Base-by-base conservation (phyloP, 2,113 vertebrate species). In the Apus apus region DNA sequence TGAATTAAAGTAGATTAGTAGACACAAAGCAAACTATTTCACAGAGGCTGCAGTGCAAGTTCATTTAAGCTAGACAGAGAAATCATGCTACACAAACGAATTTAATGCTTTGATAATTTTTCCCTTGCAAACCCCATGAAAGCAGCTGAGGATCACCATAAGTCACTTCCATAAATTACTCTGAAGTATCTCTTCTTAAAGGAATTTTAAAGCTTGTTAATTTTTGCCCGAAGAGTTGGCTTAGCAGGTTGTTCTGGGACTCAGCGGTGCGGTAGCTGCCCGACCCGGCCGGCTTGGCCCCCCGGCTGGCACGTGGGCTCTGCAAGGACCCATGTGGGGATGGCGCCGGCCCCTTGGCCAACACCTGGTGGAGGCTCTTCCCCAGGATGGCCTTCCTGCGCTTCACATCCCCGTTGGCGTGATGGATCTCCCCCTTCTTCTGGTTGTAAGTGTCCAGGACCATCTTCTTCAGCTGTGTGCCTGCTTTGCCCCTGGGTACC, bases 181-280 rank as follows among this genome's bases (percentile, higher is more conserved):
- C 99, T 32, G 98, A 98, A 93, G 98, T 97, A 96, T 99, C 99
- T 97, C 99, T 99, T 94, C 99, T 99, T 82, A 99, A 97, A 97
- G 99, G 99, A 98, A 99, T 99, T 98, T 99, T 99, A 98, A 99
- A 99, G 98, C 99, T 99, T 80, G 99, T 99, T 96, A 99, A 98
- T 98, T 99, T 99, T 92, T 99, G 99, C 87, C 99, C 99, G 79
- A 99, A 99, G 90, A 99, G 98, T 96, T 99, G 99, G 98, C 98
- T 99, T 92, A 99, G 98, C 91, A 99, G 98, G 98, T 99, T 97
- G 95, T 98, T 99, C 97, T 99, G 99, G 84, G 99, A 99, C 96
- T 99, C 99, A 6, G 99, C 99, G 0, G 99, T 99, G 97, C 98
- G 98, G 96, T 98, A 99, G 78, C 98, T 98, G 57, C 98, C 98